phyloP scores from a whole-genome alignment of 2,113 vertebrate genomes.

The Speoplatyrhinus poulsoni region DNA sequence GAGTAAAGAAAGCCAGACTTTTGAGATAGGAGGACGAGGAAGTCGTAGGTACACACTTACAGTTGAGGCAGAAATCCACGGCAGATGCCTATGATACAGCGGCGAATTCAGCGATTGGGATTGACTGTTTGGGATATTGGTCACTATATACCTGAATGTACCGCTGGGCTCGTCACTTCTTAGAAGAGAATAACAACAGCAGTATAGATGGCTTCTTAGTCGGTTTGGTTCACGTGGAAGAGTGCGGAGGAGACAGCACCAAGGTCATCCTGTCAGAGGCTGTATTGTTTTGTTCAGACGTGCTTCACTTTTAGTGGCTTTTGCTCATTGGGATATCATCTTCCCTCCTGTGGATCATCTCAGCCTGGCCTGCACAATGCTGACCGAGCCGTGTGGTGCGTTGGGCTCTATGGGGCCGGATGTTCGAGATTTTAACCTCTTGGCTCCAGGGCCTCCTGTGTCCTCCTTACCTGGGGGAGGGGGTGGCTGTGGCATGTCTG shows the following conservation, averaged over 20 bases:
- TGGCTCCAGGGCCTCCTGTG: slow-evolving; percentile 78
- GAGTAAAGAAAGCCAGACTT: slow-evolving; percentile 79
- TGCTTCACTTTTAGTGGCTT: neutral
- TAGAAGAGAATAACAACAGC: neutral
- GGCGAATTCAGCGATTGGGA: too few species aligned
- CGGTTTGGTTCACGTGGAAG: slow-evolving; percentile 16
- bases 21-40: slow-evolving; percentile 80
- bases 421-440: slow-evolving; percentile 87
- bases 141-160: neutral
- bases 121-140: slow-evolving; percentile 12
- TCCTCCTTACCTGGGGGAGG: slow-evolving; percentile 81
- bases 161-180: neutral
- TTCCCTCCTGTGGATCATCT: slow-evolving; percentile 30
- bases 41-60: slow-evolving; percentile 62
- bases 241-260: slow-evolving; percentile 4
- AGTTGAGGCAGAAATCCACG: neutral
- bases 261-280: neutral
- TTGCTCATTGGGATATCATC: slow-evolving; percentile 36
- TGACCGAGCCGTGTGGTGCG: slow-evolving; percentile 69
- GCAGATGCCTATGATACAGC: neutral
- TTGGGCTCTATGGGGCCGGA: slow-evolving; percentile 96
- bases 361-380: slow-evolving; percentile 48
- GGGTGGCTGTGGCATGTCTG: slow-evolving; percentile 84
- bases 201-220: slow-evolving; percentile 43
- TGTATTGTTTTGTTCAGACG: neutral